Evolutionary conservation across 2,797 vertebrate genomes (phyloP), one percentile per base, ranked within the genome.

Genomic region (Hippocampus kuda): DNA sequence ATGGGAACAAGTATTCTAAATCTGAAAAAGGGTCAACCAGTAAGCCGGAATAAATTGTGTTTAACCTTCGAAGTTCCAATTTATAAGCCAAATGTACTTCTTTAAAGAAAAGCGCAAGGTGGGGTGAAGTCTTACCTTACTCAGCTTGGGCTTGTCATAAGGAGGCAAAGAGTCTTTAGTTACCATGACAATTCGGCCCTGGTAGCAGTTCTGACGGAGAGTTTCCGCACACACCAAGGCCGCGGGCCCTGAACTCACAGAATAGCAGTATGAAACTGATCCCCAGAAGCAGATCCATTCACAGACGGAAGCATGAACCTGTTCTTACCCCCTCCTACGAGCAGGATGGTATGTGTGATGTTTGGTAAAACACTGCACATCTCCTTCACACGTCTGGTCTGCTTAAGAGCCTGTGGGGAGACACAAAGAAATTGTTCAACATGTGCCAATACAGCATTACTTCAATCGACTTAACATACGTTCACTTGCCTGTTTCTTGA

Each of bases 161-260:
- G 95, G 94, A 16, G 89, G 82, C 0, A 94, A 77, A 1, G 68
- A 83, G 74, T 96, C 94, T 59, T 76, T 92, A 72, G 92, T 94
- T 69, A 90, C 81, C 74, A 95, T 88, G 81, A 96, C 66, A 77
- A 96, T 91, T 77, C 90, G 88, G 70, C 95, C 94, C 0, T 81
- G 85, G 75, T 93, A 94, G 49, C 84, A 83, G 75, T 94, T 93
- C 76, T 96, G 94, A 1, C 94, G 90, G 70, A 97, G 92, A 0
- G 89, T 94, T 83, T 97, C 95, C 20, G 94, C 94, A 61, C 94
- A 95, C 16, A 90, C 84, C 82, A 95, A 77, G 0, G 93, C 88
- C 41, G 95, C 93, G 12, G 93, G 93, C 6, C 95, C 95, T 97
- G 2, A 49, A 20, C 38, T 2, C 44, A 79, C 46, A 66, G 20